Conservation (phyloP, 1,140 invertebrate genomes). For the Eciton burchellii region DNA sequence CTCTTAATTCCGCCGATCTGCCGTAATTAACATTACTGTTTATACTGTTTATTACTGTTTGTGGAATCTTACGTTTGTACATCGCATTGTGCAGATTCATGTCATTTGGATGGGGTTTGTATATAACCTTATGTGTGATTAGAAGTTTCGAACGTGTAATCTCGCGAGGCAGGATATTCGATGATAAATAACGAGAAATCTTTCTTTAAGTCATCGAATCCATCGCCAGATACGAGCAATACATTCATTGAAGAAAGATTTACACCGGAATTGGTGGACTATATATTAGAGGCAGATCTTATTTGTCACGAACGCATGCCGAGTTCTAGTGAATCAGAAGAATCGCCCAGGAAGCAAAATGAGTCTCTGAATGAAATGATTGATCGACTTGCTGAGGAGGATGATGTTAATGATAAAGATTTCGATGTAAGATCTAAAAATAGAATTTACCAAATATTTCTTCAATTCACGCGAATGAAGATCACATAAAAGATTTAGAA, state of each 20-base stretch:
- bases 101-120: not conserved
- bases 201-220: not conserved
- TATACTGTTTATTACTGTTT: not conserved
- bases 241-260: conserved; percentile 75
- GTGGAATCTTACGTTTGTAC: not conserved
- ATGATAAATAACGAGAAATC: not conserved
- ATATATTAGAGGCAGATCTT: not conserved
- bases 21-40: not conserved
- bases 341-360: conserved; percentile 21
- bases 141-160: not conserved
- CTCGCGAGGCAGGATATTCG: not conserved
- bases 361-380: conserved; percentile 71
- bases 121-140: not conserved
- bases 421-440: conserved; percentile 74
- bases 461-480: no score
- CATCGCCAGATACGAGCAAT: no score
- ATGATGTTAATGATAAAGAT: conserved; percentile 72
- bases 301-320: no score
- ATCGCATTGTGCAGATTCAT: not conserved
- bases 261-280: conserved; percentile 63
- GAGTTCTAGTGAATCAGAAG: conserved; percentile 21
- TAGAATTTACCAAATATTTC: no score
- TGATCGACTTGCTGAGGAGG: conserved; percentile 64
- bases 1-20: not conserved
- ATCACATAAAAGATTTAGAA: no score